These are phyloP conservation scores for Amniataba percoides DNA, from an alignment of 2,797 vertebrate genomes.

Conservation along the genomic window DNA sequence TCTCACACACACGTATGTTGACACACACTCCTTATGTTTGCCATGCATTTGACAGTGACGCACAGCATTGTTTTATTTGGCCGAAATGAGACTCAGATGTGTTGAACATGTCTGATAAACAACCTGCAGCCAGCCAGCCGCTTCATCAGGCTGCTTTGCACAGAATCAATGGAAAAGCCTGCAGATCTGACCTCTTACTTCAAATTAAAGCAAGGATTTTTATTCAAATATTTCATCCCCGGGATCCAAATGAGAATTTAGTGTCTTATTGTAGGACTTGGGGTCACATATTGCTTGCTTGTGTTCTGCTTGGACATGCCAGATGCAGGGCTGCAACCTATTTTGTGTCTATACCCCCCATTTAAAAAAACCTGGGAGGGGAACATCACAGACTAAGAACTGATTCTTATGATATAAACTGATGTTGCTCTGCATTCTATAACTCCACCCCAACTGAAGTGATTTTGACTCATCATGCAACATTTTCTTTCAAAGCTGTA, in stretches of 20 bases:
- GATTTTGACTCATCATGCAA: conserved; percentile 44
- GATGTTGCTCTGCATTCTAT: conserved; percentile 33
- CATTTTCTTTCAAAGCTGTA: conserved; percentile 41
- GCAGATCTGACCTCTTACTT: conserved; percentile 53
- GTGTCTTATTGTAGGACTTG: conserved; percentile 41
- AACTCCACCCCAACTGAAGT: conserved; percentile 51
- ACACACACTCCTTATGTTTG: conserved; percentile 60
- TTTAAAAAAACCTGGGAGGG: conserved; percentile 40
- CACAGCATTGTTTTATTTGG: conserved; percentile 75
- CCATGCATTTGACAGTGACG: conserved; percentile 77
- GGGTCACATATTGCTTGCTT: conserved; percentile 34
- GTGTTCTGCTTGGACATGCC: conserved; percentile 41
- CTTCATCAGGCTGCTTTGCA: conserved; percentile 55
- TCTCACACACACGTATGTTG: conserved; percentile 11
- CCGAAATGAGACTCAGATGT: conserved; percentile 81
- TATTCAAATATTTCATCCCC: conserved; percentile 49
- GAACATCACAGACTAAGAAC: conserved; percentile 42
- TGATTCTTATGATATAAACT: conserved; percentile 54
- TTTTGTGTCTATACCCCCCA: conserved; percentile 29
- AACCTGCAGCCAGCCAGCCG: conserved; percentile 72
- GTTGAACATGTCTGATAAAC: conserved; percentile 72
- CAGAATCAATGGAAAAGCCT: conserved; percentile 54
- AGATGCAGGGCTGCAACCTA: conserved; percentile 57
- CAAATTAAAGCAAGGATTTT: conserved; percentile 49
- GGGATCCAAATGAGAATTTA: conserved; percentile 45